Evolutionary conservation across 1,140 invertebrate species (phyloP).

Genomic region (Bombus consobrinus): DNA sequence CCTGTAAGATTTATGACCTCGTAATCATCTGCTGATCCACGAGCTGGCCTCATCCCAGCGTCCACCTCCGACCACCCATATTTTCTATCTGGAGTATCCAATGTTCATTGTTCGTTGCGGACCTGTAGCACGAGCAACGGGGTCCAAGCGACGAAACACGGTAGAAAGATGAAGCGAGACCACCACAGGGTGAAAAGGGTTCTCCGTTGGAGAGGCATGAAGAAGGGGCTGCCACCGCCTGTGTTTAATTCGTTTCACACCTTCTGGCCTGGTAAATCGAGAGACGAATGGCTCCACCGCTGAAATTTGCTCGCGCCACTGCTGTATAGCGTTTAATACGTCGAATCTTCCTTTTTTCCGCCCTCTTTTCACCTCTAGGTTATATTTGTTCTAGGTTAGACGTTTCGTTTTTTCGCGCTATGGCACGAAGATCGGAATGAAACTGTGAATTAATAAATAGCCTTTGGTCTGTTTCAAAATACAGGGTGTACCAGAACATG

Average conservation of each 20-base stretch:
- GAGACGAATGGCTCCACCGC: slow-evolving; percentile 58
- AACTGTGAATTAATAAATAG: neutral
- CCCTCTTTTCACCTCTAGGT: neutral
- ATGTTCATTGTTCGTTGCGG: slow-evolving; percentile 67
- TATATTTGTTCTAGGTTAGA: neutral
- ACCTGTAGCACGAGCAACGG: slow-evolving; percentile 10
- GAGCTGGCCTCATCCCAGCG: slow-evolving; percentile 39
- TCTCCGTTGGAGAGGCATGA: neutral
- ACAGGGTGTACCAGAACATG: no score
- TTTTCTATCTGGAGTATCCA: slow-evolving; percentile 71
- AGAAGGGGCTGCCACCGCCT: slow-evolving; percentile 49
- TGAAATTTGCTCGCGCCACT: slow-evolving; percentile 57
- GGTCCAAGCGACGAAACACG: slow-evolving; percentile 16
- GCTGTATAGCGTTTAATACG: slow-evolving; percentile 1
- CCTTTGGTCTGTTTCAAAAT: neutral
- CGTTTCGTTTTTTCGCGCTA: neutral
- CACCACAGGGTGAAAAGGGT: slow-evolving; percentile 5
- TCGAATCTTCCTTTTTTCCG: neutral
- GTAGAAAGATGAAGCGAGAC: slow-evolving; percentile 24
- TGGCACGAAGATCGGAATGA: neutral
- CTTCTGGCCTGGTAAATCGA: slow-evolving; percentile 68
- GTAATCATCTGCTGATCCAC: slow-evolving; percentile 75
- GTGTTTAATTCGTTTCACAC: slow-evolving; percentile 74
- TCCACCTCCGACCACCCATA: slow-evolving; percentile 59
- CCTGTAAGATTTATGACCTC: slow-evolving; percentile 70